phyloP scores from a whole-genome alignment of 1,140 invertebrate genomes.

The Brachionus rotundiformis region DNA sequence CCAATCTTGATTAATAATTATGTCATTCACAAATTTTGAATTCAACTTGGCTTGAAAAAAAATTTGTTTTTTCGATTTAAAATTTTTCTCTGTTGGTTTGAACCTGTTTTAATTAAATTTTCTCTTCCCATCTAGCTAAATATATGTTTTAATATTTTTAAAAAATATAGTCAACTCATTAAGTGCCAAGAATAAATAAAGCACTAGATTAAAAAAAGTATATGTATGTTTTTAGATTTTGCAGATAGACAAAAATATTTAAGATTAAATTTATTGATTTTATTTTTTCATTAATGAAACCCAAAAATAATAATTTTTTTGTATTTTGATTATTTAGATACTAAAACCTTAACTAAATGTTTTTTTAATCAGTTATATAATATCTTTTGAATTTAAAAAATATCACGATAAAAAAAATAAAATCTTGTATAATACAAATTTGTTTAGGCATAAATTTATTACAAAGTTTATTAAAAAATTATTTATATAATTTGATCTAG shows the following conservation, averaged over 20 bases:
- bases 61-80: too few species aligned
- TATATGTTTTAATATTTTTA: too few species aligned
- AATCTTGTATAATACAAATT: slow-evolving; percentile 6
- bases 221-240: background rate
- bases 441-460: background rate
- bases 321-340: background rate
- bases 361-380: background rate
- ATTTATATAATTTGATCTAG: background rate
- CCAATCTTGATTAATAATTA: too few species aligned
- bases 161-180: too few species aligned
- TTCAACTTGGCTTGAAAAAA: too few species aligned
- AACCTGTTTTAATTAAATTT: too few species aligned
- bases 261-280: background rate
- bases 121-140: too few species aligned
- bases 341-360: background rate
- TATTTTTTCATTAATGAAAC: background rate
- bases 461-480: slow-evolving; percentile 3
- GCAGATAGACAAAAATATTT: background rate
- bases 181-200: too few species aligned
- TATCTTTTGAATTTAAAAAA: slow-evolving; percentile 4
- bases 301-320: background rate
- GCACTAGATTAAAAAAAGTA: too few species aligned
- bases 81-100: too few species aligned
- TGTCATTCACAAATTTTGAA: too few species aligned
- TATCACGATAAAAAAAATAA: background rate